These are phyloP conservation scores for Clarias macrocephalus DNA, from an alignment of 2,113 vertebrate genomes.

Conservation along the genomic window DNA sequence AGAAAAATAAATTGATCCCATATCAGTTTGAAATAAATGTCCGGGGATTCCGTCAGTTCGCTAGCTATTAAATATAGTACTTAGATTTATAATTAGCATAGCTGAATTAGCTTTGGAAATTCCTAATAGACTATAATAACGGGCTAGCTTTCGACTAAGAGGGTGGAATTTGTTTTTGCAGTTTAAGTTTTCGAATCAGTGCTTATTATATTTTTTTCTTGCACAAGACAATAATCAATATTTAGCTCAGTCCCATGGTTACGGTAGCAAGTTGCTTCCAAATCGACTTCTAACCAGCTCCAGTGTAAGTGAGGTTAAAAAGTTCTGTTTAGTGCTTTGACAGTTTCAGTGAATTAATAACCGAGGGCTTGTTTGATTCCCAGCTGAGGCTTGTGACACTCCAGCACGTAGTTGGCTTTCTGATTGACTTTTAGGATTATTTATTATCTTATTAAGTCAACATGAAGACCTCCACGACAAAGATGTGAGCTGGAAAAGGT, in stretches of 20 bases:
- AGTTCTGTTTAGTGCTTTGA: not conserved
- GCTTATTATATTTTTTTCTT: not conserved
- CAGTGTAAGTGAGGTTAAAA: no score
- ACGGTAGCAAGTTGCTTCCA: not conserved
- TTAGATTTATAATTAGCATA: not conserved
- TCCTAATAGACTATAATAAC: not conserved
- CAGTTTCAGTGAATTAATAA: constrained; percentile 7
- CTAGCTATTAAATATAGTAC: not conserved
- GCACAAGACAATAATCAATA: not conserved
- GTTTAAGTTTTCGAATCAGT: not conserved
- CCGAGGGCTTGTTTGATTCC: constrained; percentile 23
- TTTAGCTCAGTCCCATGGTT: not conserved
- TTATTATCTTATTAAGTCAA: not conserved
- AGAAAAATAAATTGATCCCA: not conserved
- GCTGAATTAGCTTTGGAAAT: not conserved
- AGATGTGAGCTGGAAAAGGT: not conserved
- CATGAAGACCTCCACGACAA: not conserved
- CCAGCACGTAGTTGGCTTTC: not conserved
- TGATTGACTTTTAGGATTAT: not conserved
- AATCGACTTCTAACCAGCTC: not conserved
- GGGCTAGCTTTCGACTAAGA: not conserved
- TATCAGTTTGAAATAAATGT: not conserved
- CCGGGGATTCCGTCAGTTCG: not conserved
- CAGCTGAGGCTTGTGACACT: not conserved
- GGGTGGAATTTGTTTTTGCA: not conserved